Percentiles rank a stretch among this genome's conserved stretches.
Evolutionary conservation across 2,797 vertebrate species (phyloP).

Genomic region (Selene dorsalis): DNA sequence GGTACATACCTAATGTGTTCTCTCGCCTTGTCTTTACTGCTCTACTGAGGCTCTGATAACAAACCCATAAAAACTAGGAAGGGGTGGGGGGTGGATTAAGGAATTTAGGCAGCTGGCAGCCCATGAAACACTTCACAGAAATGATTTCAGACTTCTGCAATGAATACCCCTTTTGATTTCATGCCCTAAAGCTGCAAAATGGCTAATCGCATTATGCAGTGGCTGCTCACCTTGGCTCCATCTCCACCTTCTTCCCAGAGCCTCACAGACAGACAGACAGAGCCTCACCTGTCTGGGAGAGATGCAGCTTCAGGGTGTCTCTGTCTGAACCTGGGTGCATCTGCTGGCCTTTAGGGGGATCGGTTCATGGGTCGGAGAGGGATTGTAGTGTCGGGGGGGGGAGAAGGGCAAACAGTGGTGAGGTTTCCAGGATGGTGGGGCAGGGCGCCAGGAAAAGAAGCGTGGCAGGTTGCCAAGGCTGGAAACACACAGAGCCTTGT

Average conservation of each 20-base stretch:
- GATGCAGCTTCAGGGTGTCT: constrained; percentile 47
- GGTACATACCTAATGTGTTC: constrained; percentile 49
- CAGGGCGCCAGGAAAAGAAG: constrained; percentile 75
- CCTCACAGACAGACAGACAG: constrained; percentile 28
- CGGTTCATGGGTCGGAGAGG: constrained; percentile 29
- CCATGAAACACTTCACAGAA: constrained; percentile 74
- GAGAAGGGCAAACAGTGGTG: constrained; percentile 79
- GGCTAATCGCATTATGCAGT: constrained; percentile 72
- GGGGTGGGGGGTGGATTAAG: constrained; percentile 58
- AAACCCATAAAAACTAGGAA: constrained; percentile 56
- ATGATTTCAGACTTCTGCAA: constrained; percentile 76
- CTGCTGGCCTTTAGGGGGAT: constrained; percentile 47
- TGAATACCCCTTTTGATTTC: constrained; percentile 76
- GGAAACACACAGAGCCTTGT: constrained; percentile 83
- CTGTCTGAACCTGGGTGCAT: constrained; percentile 46
- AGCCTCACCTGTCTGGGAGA: constrained; percentile 44
- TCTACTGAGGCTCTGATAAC: constrained; percentile 61
- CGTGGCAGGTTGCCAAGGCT: constrained; percentile 76
- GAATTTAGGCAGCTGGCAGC: constrained; percentile 73
- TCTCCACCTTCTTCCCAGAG: constrained; percentile 51
- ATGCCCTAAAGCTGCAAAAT: constrained; percentile 72
- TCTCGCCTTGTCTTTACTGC: constrained; percentile 58
- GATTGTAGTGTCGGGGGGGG: constrained; percentile 38
- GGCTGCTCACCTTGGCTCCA: constrained; percentile 68
- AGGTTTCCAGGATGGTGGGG: constrained; percentile 82